Percentiles rank a stretch among this genome's conserved stretches.
phyloP scores from a whole-genome alignment of 1,140 invertebrate species.

The Pogonognathellus flavescens region DNA sequence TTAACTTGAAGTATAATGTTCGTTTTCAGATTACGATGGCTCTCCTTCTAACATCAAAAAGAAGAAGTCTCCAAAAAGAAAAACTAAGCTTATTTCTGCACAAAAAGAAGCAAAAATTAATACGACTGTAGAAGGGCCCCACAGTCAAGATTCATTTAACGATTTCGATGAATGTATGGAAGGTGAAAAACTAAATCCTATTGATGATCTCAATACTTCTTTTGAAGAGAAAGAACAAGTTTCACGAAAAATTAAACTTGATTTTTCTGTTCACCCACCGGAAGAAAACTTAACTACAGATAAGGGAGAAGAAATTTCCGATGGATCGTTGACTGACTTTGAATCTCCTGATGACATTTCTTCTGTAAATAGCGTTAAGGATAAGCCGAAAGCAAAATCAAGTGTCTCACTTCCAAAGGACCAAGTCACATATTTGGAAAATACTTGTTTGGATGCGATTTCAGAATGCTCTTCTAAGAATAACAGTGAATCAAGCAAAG shows the following conservation, averaged over 20 bases:
- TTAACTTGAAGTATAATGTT: not conserved
- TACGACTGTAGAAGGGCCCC: not conserved
- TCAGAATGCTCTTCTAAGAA: not conserved
- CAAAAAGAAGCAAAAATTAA: not conserved
- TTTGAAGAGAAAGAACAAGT: not conserved
- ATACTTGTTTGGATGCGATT: not conserved
- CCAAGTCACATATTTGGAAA: too few relatives aligned
- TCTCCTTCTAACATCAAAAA: not conserved
- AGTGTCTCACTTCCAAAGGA: too few relatives aligned
- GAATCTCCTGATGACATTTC: not conserved
- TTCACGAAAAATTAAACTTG: conserved; percentile 12
- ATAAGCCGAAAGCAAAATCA: too few relatives aligned
- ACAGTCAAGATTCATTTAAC: not conserved
- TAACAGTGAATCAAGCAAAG: not conserved
- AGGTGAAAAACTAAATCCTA: not conserved
- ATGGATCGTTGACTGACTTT: conserved; percentile 16
- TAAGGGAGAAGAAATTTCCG: not conserved
- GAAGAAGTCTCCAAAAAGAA: not conserved
- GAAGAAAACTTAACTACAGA: not conserved
- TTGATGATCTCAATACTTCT: conserved; percentile 9
- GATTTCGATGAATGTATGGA: conserved; percentile 21
- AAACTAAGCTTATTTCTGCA: not conserved
- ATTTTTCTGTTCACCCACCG: not conserved
- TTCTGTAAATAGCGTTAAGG: too few relatives aligned
- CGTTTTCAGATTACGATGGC: not conserved